Conservation (phyloP, 2,797 vertebrate genomes). For the Xiphophorus birchmanni region DNA sequence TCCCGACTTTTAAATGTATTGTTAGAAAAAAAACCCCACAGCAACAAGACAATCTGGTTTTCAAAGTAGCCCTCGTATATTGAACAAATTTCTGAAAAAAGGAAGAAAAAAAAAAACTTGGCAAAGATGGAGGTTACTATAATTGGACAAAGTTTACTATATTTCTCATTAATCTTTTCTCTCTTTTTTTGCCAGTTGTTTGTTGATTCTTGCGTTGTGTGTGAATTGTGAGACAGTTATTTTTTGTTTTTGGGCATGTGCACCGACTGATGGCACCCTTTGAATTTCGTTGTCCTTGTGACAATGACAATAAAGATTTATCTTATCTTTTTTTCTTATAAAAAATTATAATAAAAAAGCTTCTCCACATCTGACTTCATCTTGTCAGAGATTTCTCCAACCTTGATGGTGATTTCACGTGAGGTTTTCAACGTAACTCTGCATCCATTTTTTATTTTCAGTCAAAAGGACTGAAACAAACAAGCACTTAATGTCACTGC, state of each 20-base stretch:
- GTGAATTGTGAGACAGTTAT: no score
- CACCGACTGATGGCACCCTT: no score
- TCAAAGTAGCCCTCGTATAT: neutral
- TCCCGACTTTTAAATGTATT: conserved; percentile 23
- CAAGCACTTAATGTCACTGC: neutral
- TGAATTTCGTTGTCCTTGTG: no score
- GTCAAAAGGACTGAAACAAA: neutral
- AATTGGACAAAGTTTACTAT: neutral
- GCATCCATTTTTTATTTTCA: neutral
- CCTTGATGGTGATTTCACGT: neutral
- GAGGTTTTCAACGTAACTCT: neutral
- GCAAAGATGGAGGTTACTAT: neutral
- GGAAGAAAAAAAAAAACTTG: neutral
- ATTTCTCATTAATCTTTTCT: neutral
- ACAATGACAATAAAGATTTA: no score
- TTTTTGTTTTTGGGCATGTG: no score
- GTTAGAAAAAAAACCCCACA: conserved; percentile 2
- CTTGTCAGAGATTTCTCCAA: neutral
- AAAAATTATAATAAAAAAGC: neutral
- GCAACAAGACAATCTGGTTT: neutral
- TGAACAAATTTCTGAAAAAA: neutral
- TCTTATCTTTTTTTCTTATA: no score
- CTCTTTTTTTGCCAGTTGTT: no score
- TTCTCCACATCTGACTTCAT: neutral
- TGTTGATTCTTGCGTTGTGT: no score